Evolutionary conservation across 2,888 invertebrate genomes (phyloP).

Genomic region (Dryadula phaetusa): DNA sequence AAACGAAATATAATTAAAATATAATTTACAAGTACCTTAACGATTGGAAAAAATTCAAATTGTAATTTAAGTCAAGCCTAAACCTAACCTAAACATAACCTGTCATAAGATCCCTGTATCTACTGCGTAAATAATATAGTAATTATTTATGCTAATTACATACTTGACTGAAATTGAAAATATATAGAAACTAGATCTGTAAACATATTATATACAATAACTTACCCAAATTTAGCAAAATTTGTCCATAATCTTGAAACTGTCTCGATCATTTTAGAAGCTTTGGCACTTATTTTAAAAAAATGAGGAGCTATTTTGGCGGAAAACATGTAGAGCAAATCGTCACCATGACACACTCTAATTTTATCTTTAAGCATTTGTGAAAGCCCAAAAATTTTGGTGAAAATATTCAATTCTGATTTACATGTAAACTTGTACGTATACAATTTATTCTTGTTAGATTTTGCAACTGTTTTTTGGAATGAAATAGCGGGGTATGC

Average conservation of each 20-base stretch:
- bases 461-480: slow-evolving; percentile 49
- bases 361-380: slow-evolving; percentile 24
- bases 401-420: slow-evolving; percentile 59
- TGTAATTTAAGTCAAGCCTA: no score
- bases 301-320: slow-evolving; percentile 46
- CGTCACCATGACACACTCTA: slow-evolving; percentile 41
- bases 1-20: no score
- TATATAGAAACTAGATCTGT: no score
- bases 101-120: no score
- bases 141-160: no score
- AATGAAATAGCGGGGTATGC: slow-evolving; percentile 46
- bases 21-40: no score
- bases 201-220: background rate
- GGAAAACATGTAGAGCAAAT: slow-evolving; percentile 50
- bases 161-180: no score
- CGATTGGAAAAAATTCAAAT: no score
- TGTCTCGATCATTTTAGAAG: slow-evolving; percentile 57
- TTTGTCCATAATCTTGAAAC: slow-evolving; percentile 67
- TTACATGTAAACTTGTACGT: slow-evolving; percentile 63
- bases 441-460: slow-evolving; percentile 54
- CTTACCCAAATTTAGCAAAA: slow-evolving; percentile 70
- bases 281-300: slow-evolving; percentile 51
- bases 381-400: slow-evolving; percentile 39
- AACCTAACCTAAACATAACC: no score
- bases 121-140: no score